Conservation (phyloP, 2,888 invertebrate species). For the Sesamia inferens region DNA sequence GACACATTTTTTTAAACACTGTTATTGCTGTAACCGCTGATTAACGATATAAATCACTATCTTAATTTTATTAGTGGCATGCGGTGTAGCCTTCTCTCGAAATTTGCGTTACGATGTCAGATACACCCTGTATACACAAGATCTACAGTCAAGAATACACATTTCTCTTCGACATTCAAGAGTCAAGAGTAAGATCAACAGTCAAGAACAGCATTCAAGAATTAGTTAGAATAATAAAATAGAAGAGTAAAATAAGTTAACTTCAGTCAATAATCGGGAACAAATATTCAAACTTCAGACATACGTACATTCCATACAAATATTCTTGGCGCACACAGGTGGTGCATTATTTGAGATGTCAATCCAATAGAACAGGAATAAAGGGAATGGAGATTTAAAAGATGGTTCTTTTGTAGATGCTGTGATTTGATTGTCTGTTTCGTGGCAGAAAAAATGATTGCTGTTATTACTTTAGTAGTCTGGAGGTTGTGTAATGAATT, state of each 20-base stretch:
- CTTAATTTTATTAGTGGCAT: no score
- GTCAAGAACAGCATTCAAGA: neutral
- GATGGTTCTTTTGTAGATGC: neutral
- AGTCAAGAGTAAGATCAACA: no score
- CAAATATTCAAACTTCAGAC: slow-evolving; percentile 30
- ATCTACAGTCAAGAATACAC: no score
- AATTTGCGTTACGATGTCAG: no score
- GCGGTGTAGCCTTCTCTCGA: no score
- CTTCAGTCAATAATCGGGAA: neutral
- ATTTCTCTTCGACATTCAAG: no score
- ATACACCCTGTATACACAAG: no score
- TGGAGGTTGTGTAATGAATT: neutral
- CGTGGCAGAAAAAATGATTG: neutral
- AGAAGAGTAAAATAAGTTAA: no score
- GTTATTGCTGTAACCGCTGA: no score
- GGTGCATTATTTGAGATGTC: slow-evolving; percentile 19
- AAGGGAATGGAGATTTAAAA: neutral
- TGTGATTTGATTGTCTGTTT: neutral
- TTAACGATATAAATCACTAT: no score
- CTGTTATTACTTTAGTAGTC: neutral
- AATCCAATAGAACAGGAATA: slow-evolving; percentile 1
- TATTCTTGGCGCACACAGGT: slow-evolving; percentile 20
- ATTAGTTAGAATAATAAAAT: no score
- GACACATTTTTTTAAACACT: no score
- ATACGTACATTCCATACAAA: slow-evolving; percentile 24